Percentiles rank a stretch among this genome's conserved stretches.
phyloP scores from a whole-genome alignment of 2,113 vertebrate genomes.

The Pampusana beccarii region DNA sequence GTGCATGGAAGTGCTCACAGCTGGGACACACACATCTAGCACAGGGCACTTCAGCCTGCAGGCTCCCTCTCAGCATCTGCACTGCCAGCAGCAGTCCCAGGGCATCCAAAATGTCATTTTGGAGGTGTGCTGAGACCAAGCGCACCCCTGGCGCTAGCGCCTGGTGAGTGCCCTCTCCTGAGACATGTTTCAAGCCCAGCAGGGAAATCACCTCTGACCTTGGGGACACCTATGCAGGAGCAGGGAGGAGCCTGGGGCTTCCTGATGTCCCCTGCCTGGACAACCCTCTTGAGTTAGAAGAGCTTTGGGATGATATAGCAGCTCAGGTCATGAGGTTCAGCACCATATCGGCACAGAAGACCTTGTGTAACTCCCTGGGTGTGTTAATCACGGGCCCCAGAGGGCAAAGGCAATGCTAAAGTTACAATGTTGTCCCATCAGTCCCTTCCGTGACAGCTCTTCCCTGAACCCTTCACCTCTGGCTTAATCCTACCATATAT shows the following conservation, averaged over 20 bases:
- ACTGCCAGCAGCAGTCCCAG: not conserved
- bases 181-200: not conserved
- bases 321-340: not conserved
- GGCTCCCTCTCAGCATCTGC: not conserved
- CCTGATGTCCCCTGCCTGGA: not conserved
- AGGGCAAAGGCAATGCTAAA: conserved; percentile 30
- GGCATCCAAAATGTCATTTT: not conserved
- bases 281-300: not conserved
- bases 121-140: not conserved
- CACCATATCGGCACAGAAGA: accelerated
- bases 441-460: not conserved
- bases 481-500: not conserved
- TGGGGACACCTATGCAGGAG: not conserved
- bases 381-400: not conserved
- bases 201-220: not conserved
- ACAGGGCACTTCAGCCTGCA: not conserved
- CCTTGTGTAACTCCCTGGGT: not conserved
- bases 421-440: not conserved
- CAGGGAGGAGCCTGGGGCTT: not conserved
- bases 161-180: too few species aligned
- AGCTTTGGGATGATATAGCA: not conserved
- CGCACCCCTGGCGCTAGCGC: not conserved
- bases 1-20: accelerated
- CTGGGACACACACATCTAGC: not conserved
- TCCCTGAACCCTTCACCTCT: not conserved